phyloP scores from a whole-genome alignment of 1,140 invertebrate genomes.

The Ceratina japonica region DNA sequence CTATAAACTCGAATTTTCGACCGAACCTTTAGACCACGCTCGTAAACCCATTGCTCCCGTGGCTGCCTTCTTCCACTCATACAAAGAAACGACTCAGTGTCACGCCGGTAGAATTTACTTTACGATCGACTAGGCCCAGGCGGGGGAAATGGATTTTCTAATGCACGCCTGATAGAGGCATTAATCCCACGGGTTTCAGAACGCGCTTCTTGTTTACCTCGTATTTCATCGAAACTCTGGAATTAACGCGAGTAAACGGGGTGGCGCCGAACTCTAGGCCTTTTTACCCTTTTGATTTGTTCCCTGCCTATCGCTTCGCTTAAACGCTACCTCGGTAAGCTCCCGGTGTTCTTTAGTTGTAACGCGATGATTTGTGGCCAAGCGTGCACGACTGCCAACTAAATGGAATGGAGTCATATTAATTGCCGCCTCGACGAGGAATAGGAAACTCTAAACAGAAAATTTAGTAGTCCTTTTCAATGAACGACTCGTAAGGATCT shows the following conservation, averaged over 20 bases:
- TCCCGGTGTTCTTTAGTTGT: background rate
- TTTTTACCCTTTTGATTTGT: background rate
- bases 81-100: background rate
- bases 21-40: background rate
- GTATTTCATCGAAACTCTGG: slow-evolving; percentile 4
- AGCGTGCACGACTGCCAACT: background rate
- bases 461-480: too few species aligned
- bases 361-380: background rate
- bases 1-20: background rate
- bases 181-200: background rate
- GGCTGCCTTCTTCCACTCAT: background rate
- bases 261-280: background rate
- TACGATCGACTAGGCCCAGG: background rate
- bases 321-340: background rate
- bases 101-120: background rate
- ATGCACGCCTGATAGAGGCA: background rate
- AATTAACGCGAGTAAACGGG: background rate
- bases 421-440: too few species aligned
- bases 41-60: background rate
- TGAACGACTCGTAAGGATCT: too few species aligned
- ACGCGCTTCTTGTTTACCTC: background rate
- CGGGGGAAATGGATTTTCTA: background rate
- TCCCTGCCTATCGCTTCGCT: background rate
- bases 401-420: too few species aligned
- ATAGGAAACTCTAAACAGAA: too few species aligned